Conservation (phyloP, 1,140 invertebrate genomes). For the Diprion similis region DNA sequence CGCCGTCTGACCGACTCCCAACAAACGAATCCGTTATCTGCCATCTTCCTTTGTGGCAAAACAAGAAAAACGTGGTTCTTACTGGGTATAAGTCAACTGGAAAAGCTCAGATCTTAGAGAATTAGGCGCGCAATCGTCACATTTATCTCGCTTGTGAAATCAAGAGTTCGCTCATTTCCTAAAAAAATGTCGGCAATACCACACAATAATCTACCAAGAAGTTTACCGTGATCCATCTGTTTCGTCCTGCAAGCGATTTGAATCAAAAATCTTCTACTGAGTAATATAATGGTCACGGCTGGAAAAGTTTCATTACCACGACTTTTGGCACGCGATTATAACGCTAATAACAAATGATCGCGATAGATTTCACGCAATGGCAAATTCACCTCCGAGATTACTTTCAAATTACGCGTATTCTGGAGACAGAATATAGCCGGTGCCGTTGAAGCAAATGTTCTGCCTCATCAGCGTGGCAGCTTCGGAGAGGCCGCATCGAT, state of each 20-base stretch:
- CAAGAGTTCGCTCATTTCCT: too few species aligned
- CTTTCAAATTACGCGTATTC: too few species aligned
- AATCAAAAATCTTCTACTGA: too few species aligned
- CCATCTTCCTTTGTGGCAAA: conserved; percentile 30
- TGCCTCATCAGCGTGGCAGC: background rate
- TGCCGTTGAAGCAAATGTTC: background rate
- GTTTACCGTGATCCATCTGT: too few species aligned
- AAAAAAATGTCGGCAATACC: too few species aligned
- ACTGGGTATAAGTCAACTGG: background rate
- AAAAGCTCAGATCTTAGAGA: background rate
- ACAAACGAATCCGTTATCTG: conserved; percentile 45
- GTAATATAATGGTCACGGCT: too few species aligned
- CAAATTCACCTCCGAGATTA: background rate
- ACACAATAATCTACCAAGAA: too few species aligned
- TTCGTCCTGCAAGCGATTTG: too few species aligned
- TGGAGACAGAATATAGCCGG: too few species aligned
- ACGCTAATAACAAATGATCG: too few species aligned
- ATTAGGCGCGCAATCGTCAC: conserved; percentile 1
- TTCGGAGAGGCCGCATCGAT: background rate
- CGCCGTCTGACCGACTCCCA: conserved; percentile 43
- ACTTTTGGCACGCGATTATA: too few species aligned
- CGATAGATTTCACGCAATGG: background rate
- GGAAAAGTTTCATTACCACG: too few species aligned
- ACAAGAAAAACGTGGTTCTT: background rate
- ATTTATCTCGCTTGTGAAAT: background rate